phyloP scores from a whole-genome alignment of 64 coral and sea anemone genomes.

The Platygyra sinensis region DNA sequence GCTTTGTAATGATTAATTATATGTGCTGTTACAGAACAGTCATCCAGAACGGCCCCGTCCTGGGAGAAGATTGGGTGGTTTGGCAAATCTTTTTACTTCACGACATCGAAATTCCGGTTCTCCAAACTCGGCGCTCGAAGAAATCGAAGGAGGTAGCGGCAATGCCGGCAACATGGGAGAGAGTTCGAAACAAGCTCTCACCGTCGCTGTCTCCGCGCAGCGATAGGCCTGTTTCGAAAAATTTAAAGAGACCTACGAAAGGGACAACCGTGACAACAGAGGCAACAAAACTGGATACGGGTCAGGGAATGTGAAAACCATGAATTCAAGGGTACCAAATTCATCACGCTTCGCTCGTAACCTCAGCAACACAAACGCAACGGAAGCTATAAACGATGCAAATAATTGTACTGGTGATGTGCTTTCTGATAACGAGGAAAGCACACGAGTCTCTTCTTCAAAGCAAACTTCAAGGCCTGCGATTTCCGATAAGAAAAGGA shows the following conservation, averaged over 20 bases:
- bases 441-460: slow-evolving; percentile 4
- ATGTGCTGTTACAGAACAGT: slow-evolving; percentile 61
- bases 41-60: slow-evolving; percentile 66
- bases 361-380: slow-evolving; percentile 37
- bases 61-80: slow-evolving; percentile 54
- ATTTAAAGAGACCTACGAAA: neutral
- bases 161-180: neutral
- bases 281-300: neutral
- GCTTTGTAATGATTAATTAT: neutral
- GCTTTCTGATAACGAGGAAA: neutral
- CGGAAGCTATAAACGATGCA: neutral
- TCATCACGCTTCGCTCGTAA: slow-evolving; percentile 44
- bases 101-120: slow-evolving; percentile 55
- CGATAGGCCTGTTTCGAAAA: neutral
- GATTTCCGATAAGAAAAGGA: slow-evolving; percentile 16
- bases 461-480: neutral
- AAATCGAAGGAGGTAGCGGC: neutral
- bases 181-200: neutral
- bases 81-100: slow-evolving; percentile 77
- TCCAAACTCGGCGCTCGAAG: slow-evolving; percentile 13
- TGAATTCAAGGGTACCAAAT: slow-evolving; percentile 23
- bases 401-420: neutral
- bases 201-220: neutral
- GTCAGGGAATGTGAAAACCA: slow-evolving; percentile 30
- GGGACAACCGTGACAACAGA: neutral